Conservation (phyloP, 2,797 vertebrate genomes). For the Clarias fuscus region DNA sequence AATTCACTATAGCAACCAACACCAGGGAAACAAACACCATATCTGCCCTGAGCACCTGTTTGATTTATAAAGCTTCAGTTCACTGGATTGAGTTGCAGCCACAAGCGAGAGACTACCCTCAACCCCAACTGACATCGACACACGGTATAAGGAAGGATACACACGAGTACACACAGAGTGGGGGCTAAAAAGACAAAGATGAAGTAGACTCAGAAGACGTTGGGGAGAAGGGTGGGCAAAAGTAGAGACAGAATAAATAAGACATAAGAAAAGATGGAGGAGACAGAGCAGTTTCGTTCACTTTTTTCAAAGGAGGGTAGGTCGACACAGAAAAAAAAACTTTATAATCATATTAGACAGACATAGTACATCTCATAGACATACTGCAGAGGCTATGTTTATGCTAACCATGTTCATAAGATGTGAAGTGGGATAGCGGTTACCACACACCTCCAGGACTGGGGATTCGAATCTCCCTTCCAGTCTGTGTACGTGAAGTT, state of each 20-base stretch:
- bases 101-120: neutral
- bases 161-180: neutral
- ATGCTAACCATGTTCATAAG: no score
- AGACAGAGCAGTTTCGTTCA: slow-evolving; percentile 62
- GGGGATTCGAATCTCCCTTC: no score
- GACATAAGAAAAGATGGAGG: slow-evolving; percentile 22
- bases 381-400: neutral
- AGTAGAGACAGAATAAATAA: slow-evolving; percentile 5
- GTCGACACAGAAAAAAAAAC: neutral
- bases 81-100: slow-evolving; percentile 19
- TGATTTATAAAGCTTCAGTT: slow-evolving; percentile 1
- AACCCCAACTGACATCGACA: neutral
- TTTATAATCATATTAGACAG: neutral
- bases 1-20: slow-evolving; percentile 57
- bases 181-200: neutral
- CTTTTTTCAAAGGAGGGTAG: slow-evolving; percentile 48
- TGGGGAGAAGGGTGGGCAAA: slow-evolving; percentile 2
- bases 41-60: slow-evolving; percentile 23
- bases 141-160: neutral
- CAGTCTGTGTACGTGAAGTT: no score
- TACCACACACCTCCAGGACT: no score
- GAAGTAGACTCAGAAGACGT: neutral
- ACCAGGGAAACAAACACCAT: slow-evolving; percentile 42
- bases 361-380: neutral
- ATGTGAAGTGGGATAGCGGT: no score